Evolutionary conservation across 2,113 vertebrate genomes (phyloP).

Genomic region (Enhydra lutris): DNA sequence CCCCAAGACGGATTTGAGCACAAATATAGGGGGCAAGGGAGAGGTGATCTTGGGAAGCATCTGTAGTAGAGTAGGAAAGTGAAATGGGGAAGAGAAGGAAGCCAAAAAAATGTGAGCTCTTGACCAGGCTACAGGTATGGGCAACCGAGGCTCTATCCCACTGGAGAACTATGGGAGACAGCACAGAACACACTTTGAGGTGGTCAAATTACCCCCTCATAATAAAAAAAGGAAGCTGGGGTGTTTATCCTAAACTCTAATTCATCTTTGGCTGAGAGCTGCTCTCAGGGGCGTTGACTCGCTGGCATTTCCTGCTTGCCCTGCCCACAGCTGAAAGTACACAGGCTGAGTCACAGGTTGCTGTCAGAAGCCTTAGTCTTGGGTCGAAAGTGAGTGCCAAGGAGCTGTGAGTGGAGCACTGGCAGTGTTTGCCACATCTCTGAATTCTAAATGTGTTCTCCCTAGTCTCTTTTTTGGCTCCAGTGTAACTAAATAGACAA

Average conservation of each 20-base stretch:
- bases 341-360: neutral
- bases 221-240: neutral
- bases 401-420: neutral
- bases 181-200: neutral
- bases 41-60: neutral
- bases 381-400: neutral
- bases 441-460: constrained; percentile 41
- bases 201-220: neutral
- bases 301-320: neutral
- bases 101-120: neutral
- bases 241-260: neutral
- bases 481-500: constrained; percentile 36
- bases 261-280: neutral
- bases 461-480: constrained; percentile 22
- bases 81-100: neutral
- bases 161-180: neutral
- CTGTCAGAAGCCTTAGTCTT: neutral
- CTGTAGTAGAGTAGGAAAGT: neutral
- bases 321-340: neutral
- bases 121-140: neutral
- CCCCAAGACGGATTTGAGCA: neutral
- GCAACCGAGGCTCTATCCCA: neutral
- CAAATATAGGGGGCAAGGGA: neutral
- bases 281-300: neutral
- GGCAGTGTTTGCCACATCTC: neutral